Base-by-base conservation (phyloP, 1,140 invertebrate genomes). In the Hirudo medicinalis region DNA sequence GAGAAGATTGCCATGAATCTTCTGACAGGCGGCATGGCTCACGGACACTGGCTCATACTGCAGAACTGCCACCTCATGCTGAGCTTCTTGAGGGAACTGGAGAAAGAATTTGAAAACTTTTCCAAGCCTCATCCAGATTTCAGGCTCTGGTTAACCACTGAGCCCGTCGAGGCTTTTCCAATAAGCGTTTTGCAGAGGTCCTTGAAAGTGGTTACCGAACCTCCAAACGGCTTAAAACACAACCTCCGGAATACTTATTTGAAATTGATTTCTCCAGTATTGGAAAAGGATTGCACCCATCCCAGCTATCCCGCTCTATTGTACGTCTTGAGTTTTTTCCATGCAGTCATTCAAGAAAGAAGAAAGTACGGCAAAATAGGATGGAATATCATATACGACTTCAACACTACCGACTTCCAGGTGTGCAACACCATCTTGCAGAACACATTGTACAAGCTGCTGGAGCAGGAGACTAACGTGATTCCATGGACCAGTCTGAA, bases 331-430 rank as follows among this genome's bases (percentile, higher is more conserved):
- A 71, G 72, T 22, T 73, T 78, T 22, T 90, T 91, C 76, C 89
- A 91, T 78, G 89, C 88, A 0, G 86, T 91, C 4, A 86, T 91
- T 54, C 87, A 90, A 78, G 90, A 91, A 79, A 82, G 90, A 32
- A 89, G 90, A 75, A 91, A 91, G 77, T 91, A 90, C 78, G 90
- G 89, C 76, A 94, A 94, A 83, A 89, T 93, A 71, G 91, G 91
- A 2, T 94, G 91, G 91, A 95, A 94, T 78, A 90, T 94, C 72
- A 86, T 85, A 57, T 94, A 94, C 78, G 91, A 94, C 83, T 94
- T 94, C 79, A 92, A 91, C 78, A 90, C 93, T 81, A 90, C 90
- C 0, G 92, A 95, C 83, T 94, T 93, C 78, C 86, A 87, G 71
- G 90, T 93, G 19, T 91, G 90, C 79, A 86, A 88, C 71, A 86